Percentiles rank a stretch among this genome's conserved stretches.
Conservation (phyloP, 2,797 vertebrate genomes). For the Gymnothorax reevesii region DNA sequence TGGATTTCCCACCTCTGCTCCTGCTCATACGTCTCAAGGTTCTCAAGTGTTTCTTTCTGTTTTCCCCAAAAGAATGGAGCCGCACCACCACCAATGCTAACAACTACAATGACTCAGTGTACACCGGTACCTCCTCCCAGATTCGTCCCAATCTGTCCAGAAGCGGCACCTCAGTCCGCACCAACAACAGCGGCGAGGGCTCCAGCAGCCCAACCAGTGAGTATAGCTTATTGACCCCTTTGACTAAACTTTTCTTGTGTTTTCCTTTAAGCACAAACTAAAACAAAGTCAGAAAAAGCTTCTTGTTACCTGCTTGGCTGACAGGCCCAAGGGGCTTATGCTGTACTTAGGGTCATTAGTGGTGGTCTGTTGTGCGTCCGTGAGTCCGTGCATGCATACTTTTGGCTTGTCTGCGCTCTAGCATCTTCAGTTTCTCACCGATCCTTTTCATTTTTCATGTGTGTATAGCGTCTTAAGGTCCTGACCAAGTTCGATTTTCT, state of each 20-base stretch:
- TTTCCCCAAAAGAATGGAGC: conserved; percentile 83
- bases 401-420: too few species aligned
- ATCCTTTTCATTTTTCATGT: too few species aligned
- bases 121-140: conserved; percentile 65
- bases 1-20: neutral
- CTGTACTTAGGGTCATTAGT: too few species aligned
- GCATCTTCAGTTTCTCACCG: too few species aligned
- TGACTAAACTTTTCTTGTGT: neutral
- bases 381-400: too few species aligned
- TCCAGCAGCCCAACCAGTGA: conserved; percentile 69
- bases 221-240: neutral
- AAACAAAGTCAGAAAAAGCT: too few species aligned
- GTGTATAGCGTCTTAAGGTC: too few species aligned
- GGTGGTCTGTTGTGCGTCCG: too few species aligned
- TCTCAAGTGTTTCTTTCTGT: neutral
- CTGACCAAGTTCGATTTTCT: too few species aligned
- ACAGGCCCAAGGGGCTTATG: too few species aligned
- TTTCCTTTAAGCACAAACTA: too few species aligned
- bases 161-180: conserved; percentile 76
- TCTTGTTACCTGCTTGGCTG: too few species aligned
- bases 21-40: neutral
- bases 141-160: conserved; percentile 69
- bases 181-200: conserved; percentile 73
- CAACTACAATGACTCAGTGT: conserved; percentile 73
- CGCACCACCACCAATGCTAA: conserved; percentile 82